Percentiles rank a stretch among this genome's conserved stretches.
Conservation (phyloP, 2,797 vertebrate species). For the Sebastes ruberrimus region DNA sequence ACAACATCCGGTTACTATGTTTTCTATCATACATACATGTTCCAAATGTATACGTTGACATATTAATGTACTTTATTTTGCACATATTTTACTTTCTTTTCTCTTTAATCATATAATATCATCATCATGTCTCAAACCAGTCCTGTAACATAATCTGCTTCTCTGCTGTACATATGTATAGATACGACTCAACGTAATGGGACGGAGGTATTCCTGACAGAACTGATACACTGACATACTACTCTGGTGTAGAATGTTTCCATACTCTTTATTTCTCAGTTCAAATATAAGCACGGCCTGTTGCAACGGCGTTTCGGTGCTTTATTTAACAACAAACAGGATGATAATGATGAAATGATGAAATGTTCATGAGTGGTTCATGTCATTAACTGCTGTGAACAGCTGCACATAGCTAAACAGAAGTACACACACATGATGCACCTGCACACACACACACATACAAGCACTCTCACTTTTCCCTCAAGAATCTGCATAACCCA, state of each 20-base stretch:
- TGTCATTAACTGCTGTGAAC: not conserved
- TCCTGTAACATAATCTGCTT: too few relatives aligned
- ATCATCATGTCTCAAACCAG: too few relatives aligned
- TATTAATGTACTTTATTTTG: too few relatives aligned
- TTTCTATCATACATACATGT: too few relatives aligned
- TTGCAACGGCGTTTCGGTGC: not conserved
- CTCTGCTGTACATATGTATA: too few relatives aligned
- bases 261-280: not conserved
- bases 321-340: not conserved
- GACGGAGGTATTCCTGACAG: not conserved
- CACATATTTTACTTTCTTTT: too few relatives aligned
- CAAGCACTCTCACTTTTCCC: not conserved
- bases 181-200: too few relatives aligned
- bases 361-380: not conserved
- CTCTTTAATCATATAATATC: too few relatives aligned
- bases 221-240: not conserved
- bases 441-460: not conserved
- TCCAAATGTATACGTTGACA: too few relatives aligned
- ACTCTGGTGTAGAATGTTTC: not conserved
- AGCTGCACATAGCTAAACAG: not conserved
- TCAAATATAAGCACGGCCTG: not conserved
- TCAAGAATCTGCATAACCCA: not conserved
- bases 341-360: not conserved
- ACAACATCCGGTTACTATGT: too few relatives aligned
- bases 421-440: not conserved